Base-by-base conservation (phyloP, 2,797 vertebrate species). In the Cyprinodon diabolis region DNA sequence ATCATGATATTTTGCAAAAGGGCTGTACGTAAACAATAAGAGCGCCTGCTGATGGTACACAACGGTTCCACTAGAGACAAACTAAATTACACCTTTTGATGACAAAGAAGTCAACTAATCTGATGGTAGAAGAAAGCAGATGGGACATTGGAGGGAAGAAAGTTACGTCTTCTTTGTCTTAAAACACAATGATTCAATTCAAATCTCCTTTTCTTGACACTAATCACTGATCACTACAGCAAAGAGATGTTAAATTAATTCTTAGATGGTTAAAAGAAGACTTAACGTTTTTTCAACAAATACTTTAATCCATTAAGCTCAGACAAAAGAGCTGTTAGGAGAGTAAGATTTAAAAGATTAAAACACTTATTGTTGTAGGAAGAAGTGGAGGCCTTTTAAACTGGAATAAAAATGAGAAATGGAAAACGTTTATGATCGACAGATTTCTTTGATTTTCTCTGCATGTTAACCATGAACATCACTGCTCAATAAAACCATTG, bases 111-210 rank as follows among this genome's bases (percentile, higher is more conserved):
- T 58, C 9, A 35, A 17, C 14, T 15, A 4, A 58, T 37, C 30
- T 35, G 57, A 37, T 17, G 57, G 25, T 35, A 37, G 25, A 58
- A 58, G 30, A 58, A 58, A 17, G 15, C 25, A 58, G 3, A 49
- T 49, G 57, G 30, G 57, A 58, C 30, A 35, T 35, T 58, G 35
- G 17, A 15, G 19, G 57, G 30, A 14, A 60, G 57, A 4, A 37
- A 37, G 8, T 8, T 10, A 60, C 37, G 30, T 60, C 23, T 72
- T 79, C 83, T 62, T 72, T 69, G 76, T 78, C 72, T 70, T 35
- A 78, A 80, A 65, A 79, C 70, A 68, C 55, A 82, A 15, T 69
- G 76, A 68, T 66, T 60, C 78, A 81, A 78, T 69, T 54, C 30
- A 30, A 30, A 30, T 30, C 30, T 30, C 30, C 30, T 30, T 30